phyloP scores from a whole-genome alignment of 2,888 invertebrate genomes.

The Pycnomerus fuliginosus region DNA sequence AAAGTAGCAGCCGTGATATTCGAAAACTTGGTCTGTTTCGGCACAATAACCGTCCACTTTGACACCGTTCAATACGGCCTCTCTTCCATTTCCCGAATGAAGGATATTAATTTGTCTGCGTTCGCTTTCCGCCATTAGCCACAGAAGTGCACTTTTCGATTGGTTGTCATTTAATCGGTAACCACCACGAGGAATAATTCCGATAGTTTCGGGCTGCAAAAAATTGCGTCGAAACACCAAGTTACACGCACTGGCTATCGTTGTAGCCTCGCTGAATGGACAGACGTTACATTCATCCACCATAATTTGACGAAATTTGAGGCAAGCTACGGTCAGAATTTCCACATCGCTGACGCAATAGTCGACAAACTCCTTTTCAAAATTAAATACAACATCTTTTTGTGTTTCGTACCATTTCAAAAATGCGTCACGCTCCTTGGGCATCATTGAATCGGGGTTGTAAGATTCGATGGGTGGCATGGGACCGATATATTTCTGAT shows the following conservation, averaged over 20 bases:
- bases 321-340: neutral
- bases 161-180: neutral
- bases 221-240: neutral
- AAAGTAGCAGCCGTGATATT: neutral
- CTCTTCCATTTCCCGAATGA: neutral
- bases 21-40: neutral
- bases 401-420: neutral
- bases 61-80: neutral
- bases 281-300: neutral
- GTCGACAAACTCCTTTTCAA: neutral
- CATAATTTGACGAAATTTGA: neutral
- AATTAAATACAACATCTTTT: neutral
- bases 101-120: neutral
- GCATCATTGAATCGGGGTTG: conserved; percentile 20
- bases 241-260: neutral
- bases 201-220: neutral
- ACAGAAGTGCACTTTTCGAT: neutral
- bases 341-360: neutral
- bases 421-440: neutral
- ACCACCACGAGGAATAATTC: neutral
- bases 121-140: neutral
- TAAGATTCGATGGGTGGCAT: conserved; percentile 28
- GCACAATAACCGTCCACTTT: neutral
- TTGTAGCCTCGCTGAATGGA: neutral
- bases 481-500: conserved; percentile 30